Evolutionary conservation across 2,888 invertebrate genomes (phyloP), one percentile per base, ranked within the genome.

Genomic region (Tridacna crocea): DNA sequence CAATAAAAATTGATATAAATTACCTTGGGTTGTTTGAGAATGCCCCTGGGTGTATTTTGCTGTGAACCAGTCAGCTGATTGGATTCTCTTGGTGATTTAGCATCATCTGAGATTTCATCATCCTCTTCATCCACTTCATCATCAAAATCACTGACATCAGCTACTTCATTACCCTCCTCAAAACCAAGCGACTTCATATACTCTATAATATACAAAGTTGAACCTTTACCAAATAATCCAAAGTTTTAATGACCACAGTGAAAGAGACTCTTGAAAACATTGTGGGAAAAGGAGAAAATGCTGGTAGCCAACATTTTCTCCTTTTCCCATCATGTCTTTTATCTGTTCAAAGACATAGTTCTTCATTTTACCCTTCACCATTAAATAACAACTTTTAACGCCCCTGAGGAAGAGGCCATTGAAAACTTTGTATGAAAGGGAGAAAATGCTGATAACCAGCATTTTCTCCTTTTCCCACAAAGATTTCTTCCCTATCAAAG

Each of bases 181-280:
- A 93, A 78, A n/a, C 93, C 92, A 3, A 93, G 84, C 11, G 92
- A 91, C n/a, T 89, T 88, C 91, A 92, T 88, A 66, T 92, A 83
- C 12, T 87, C 93, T 93, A 83, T 15, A 70, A 73, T n/a, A n/a
- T n/a, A n/a, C n/a, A 13, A 17, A 51, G 17, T 51, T 51, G 15
- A 51, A 11, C 51, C 51, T 51, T 51, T 51, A 11, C 51, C 51
- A 13, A 11, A 51, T 51, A 51, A 13, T 13, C 12, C 51, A 11
- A 13, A 11, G 11, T 51, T 51, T 15, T 51, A 15, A 51, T 51
- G 51, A 11, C 51, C 15, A 11, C 15, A 15, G 12, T 13, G 51
- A 51, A 15, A 51, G 12, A 51, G 51, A 11, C 15, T 51, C 15
- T 51, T 51, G 51, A 51, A 51, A 51, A 51, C 51, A 51, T 51